These are phyloP conservation scores for Augochlora pura DNA, from an alignment of 1,140 invertebrate species.

Conservation along the genomic window DNA sequence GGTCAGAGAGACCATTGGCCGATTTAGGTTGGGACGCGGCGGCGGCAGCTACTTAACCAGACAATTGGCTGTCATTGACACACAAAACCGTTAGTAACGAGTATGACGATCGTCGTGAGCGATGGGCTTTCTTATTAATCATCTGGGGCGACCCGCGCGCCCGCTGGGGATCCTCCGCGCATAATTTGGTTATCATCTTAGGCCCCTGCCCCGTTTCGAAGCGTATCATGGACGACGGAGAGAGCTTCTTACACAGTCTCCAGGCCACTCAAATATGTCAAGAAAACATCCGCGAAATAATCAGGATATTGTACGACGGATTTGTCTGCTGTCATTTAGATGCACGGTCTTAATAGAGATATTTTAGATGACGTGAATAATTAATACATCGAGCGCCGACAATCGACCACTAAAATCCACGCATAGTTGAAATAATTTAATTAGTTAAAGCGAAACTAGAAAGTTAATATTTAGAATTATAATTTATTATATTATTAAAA, in stretches of 20 bases:
- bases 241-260: too few relatives aligned
- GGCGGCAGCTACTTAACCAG: constrained; percentile 70
- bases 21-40: constrained; percentile 71
- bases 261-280: neutral
- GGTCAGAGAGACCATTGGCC: constrained; percentile 66
- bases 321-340: too few relatives aligned
- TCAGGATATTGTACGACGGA: too few relatives aligned
- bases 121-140: constrained; percentile 29
- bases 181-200: neutral
- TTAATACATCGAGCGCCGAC: too few relatives aligned
- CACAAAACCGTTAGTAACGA: constrained; percentile 69
- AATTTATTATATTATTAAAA: too few relatives aligned
- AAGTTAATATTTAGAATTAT: too few relatives aligned
- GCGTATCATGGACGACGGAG: neutral
- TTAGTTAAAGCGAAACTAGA: too few relatives aligned
- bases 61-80: constrained; percentile 77
- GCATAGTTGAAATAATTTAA: too few relatives aligned
- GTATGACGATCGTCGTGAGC: constrained; percentile 45
- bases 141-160: neutral
- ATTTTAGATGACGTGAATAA: too few relatives aligned
- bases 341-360: too few relatives aligned
- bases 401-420: too few relatives aligned
- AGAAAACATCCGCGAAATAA: too few relatives aligned
- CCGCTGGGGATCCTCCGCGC: neutral
- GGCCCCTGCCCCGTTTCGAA: neutral